Base-by-base conservation (phyloP, 2,113 vertebrate species). In the Pterocles burchelli region DNA sequence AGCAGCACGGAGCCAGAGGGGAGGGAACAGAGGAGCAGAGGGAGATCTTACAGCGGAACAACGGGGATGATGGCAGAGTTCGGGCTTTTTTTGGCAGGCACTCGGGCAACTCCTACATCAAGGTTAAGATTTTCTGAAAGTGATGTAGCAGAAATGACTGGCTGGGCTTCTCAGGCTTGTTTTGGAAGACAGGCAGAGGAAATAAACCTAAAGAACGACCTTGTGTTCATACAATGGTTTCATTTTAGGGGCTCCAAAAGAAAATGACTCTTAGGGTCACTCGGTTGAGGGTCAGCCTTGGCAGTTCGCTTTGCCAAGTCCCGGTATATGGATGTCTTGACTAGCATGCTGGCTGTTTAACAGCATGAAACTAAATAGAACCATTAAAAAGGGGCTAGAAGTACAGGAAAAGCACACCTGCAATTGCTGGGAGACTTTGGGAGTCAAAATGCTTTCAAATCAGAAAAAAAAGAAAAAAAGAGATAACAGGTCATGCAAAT, bases 401-500 rank as follows among this genome's bases (percentile, higher is more conserved):
- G 49, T 16, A 43, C 29, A 58, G 28, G 33, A 51, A n/a, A 48
- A 49, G 51, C 2, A 34, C 7, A 52, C 6, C 52, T 17, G 11
- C 17, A 66, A 21, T 3, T 43, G 29, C 4, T 25, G 26, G 29
- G 65, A 83, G 66, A 34, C 31, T 38, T 4, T 58, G 55, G 16
- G 61, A 58, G n/a, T 34, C 55, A 68, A 41, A 74, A 33, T 41
- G 17, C n/a, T 41, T 57, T 17, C 33, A 57, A 25, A 52, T 62
- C 25, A 62, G 36, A 21, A 59, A 17, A 22, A 26, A 49, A 14
- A 41, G n/a, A n/a, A 57, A 49, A 24, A 15, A 43, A 55, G 13
- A 28, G 4, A 0, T 4, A 52, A 38, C 18, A 11, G 20, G 43
- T 10, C 51, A 17, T 45, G 57, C 3, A 0, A 66, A 55, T 8